Conservation (phyloP, 2,888 invertebrate species). For the Megaustenia siamemsis region DNA sequence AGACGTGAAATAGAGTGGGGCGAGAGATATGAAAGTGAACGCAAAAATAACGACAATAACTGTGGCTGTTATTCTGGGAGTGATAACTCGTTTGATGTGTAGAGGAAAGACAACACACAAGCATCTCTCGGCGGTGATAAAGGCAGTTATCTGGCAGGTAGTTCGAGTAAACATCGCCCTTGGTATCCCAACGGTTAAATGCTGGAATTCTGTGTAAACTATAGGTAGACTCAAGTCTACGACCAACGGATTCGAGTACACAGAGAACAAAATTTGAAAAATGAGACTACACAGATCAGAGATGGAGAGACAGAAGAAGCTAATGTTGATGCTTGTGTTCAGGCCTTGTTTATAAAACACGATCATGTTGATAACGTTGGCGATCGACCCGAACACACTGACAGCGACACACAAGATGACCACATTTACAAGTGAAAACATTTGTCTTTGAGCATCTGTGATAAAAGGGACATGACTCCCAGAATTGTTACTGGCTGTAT, state of each 20-base stretch:
- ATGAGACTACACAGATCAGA: not conserved
- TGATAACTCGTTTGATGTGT: not conserved
- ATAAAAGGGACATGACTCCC: no score
- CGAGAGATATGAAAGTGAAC: no score
- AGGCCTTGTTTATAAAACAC: constrained; percentile 25
- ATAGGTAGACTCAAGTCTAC: not conserved
- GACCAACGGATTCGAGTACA: not conserved
- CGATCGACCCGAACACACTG: not conserved
- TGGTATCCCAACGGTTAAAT: not conserved
- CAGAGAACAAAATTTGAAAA: no score
- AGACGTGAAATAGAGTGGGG: not conserved
- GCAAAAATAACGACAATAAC: not conserved
- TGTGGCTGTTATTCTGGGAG: not conserved
- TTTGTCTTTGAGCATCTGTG: no score
- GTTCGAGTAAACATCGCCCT: not conserved
- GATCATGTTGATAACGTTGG: constrained; percentile 5
- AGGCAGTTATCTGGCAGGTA: not conserved
- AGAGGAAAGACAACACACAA: not conserved
- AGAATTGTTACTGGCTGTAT: no score
- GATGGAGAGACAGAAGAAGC: constrained; percentile 12
- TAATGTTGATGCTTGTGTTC: constrained; percentile 2
- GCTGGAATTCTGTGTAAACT: not conserved
- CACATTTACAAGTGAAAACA: not conserved
- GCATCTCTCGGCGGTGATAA: constrained; percentile 12
- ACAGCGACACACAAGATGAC: not conserved